Evolutionary conservation across 2,113 vertebrate species (phyloP).

Genomic region (Papio anubis): DNA sequence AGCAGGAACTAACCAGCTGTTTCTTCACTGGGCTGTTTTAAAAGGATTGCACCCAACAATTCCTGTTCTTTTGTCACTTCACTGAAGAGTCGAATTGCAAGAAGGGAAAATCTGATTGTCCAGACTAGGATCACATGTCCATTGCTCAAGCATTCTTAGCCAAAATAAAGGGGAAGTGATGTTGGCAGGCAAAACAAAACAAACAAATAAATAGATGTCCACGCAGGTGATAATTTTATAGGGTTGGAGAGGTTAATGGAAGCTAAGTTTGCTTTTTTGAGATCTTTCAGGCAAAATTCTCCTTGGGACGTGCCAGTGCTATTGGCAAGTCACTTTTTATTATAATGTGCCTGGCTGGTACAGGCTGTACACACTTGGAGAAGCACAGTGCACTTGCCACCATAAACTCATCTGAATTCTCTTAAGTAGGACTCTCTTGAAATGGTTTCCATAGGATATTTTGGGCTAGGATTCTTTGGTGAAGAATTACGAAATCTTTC

Average conservation of each 20-base stretch:
- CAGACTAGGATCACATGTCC: neutral
- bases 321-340: constrained; percentile 56
- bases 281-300: constrained; percentile 60
- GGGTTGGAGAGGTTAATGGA: constrained; percentile 60
- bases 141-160: constrained; percentile 52
- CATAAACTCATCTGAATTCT: neutral
- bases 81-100: neutral
- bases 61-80: neutral
- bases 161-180: constrained; percentile 59
- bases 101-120: constrained; percentile 34
- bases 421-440: neutral
- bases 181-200: constrained; percentile 66
- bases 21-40: neutral
- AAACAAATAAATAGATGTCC: constrained; percentile 69
- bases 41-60: neutral
- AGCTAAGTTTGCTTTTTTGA: constrained; percentile 49
- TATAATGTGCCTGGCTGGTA: constrained; percentile 35
- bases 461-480: neutral
- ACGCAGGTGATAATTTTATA: constrained; percentile 70
- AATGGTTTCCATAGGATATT: constrained; percentile 38
- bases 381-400: neutral
- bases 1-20: neutral
- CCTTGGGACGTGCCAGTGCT: neutral
- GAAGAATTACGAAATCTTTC: constrained; percentile 19
- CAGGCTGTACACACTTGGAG: neutral